These are phyloP conservation scores for Butorides virescens DNA, from an alignment of 2,113 vertebrate genomes.

Conservation along the genomic window DNA sequence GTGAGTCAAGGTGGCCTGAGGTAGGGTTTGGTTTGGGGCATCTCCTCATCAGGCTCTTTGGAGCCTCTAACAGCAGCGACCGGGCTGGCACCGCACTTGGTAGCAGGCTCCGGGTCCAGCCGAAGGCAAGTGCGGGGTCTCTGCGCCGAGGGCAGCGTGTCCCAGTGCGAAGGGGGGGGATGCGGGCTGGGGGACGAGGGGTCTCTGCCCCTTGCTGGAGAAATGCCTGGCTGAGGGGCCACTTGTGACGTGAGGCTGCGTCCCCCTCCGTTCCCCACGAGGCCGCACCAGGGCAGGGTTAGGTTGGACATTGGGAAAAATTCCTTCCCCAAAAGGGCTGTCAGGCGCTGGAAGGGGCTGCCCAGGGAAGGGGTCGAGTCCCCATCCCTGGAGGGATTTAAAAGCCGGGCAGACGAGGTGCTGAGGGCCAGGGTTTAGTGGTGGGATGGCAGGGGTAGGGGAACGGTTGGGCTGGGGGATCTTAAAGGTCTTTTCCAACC, in stretches of 20 bases:
- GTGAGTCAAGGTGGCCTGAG: not conserved
- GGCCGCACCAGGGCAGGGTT: not conserved
- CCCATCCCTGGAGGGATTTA: too few relatives aligned
- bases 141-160: fast-evolving
- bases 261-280: not conserved
- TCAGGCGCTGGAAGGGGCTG: too few relatives aligned
- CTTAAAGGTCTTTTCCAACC: too few relatives aligned
- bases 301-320: too few relatives aligned
- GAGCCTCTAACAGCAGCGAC: not conserved
- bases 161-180: not conserved
- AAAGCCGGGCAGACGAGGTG: too few relatives aligned
- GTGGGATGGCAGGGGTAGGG: too few relatives aligned
- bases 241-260: too few relatives aligned
- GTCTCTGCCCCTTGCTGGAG: not conserved
- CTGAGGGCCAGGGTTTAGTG: too few relatives aligned
- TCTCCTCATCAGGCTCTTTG: not conserved
- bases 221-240: not conserved
- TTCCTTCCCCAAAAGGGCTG: too few relatives aligned
- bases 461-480: too few relatives aligned
- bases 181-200: fast-evolving
- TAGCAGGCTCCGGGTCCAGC: not conserved
- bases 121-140: not conserved
- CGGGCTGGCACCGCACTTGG: fast-evolving
- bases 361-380: too few relatives aligned
- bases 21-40: not conserved